Conservation (phyloP, 2,888 invertebrate species). For the Flexamia atlantica region DNA sequence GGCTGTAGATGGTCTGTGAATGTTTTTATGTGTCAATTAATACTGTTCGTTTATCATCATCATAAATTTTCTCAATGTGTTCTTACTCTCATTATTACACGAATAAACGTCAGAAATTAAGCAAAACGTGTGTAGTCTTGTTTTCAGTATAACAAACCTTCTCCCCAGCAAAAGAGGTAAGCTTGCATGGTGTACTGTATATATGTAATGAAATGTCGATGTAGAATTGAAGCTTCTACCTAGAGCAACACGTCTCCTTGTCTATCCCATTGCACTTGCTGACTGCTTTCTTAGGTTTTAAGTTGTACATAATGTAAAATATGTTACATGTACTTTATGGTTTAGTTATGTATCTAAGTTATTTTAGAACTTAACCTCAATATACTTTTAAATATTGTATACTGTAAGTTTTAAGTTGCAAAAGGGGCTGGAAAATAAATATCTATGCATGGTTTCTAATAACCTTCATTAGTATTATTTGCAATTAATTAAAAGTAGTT, state of each 20-base stretch:
- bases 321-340: neutral
- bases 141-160: constrained; percentile 28
- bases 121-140: constrained; percentile 45
- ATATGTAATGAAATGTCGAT: constrained; percentile 12
- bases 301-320: constrained; percentile 30
- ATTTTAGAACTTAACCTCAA: neutral
- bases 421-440: neutral
- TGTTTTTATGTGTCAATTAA: neutral
- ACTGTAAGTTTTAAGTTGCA: neutral
- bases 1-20: neutral
- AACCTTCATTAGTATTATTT: too few relatives aligned
- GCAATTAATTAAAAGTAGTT: too few relatives aligned
- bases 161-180: constrained; percentile 43
- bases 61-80: neutral
- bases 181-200: constrained; percentile 36
- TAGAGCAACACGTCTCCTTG: constrained; percentile 2
- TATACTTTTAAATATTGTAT: neutral
- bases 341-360: neutral
- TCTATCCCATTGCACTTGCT: constrained; percentile 38
- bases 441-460: neutral
- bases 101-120: neutral
- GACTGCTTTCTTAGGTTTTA: constrained; percentile 7
- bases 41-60: neutral
- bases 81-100: constrained; percentile 5
- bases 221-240: constrained; percentile 18